phyloP scores from a whole-genome alignment of 2,888 invertebrate species.

The Germaria angustata region DNA sequence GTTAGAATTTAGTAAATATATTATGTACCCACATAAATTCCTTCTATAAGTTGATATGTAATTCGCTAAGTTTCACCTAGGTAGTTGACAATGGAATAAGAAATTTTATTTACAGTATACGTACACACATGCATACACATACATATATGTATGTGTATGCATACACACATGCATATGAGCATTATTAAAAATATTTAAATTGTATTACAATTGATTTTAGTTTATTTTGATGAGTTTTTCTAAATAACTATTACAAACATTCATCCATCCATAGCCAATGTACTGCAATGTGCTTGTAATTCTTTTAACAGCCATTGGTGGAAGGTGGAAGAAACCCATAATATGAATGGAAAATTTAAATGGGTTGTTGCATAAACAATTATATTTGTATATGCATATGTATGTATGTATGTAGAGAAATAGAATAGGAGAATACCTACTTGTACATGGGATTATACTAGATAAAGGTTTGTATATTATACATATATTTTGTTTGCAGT shows the following conservation, averaged over 20 bases:
- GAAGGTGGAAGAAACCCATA: constrained; percentile 51
- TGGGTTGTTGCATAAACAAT: constrained; percentile 43
- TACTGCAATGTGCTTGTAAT: constrained; percentile 2
- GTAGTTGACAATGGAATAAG: constrained; percentile 8
- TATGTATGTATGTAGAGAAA: not conserved
- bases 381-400: no score
- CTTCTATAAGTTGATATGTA: constrained; percentile 32
- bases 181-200: constrained; percentile 23
- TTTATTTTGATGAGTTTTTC: not conserved
- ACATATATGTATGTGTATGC: no score
- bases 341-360: constrained; percentile 56
- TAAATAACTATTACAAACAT: constrained; percentile 3
- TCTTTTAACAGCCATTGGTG: constrained; percentile 39
- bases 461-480: not conserved
- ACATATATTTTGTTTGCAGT: not conserved
- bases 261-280: not conserved
- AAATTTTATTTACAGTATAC: no score
- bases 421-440: constrained; percentile 15
- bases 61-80: constrained; percentile 24
- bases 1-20: constrained; percentile 42
- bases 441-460: constrained; percentile 6
- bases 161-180: not conserved
- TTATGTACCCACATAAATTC: constrained; percentile 14
- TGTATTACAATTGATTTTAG: constrained; percentile 19
- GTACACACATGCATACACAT: not conserved